These are phyloP conservation scores for Trichogramma dendrolimi DNA, from an alignment of 2,888 invertebrate species.

Conservation along the genomic window DNA sequence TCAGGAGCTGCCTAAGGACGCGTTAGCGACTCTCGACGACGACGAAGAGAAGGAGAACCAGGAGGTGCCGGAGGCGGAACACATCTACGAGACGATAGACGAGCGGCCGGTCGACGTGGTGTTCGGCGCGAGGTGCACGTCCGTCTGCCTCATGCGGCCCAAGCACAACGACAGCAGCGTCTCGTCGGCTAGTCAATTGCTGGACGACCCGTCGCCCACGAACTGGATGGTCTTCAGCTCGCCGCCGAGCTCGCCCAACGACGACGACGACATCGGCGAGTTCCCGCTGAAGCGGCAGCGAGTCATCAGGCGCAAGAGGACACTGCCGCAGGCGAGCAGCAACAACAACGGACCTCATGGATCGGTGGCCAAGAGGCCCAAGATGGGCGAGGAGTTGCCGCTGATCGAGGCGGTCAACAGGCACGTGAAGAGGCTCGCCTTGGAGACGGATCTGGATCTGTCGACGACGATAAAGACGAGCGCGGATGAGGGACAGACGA, in stretches of 20 bases:
- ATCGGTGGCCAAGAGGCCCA: constrained; percentile 28
- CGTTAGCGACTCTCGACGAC: neutral
- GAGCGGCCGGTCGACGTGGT: constrained; percentile 17
- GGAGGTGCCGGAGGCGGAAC: constrained; percentile 27
- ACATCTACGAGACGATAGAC: constrained; percentile 38
- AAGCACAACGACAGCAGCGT: constrained; percentile 47
- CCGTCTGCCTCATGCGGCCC: too few relatives aligned
- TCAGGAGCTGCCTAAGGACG: neutral
- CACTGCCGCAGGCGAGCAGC: constrained; percentile 31
- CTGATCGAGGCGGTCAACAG: constrained; percentile 44
- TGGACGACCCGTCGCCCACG: constrained; percentile 49
- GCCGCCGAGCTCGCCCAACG: constrained; percentile 31
- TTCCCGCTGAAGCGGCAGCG: constrained; percentile 48
- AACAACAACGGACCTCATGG: constrained; percentile 36
- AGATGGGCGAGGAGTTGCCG: constrained; percentile 19
- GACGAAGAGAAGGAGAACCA: neutral
- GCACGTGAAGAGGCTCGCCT: constrained; percentile 43
- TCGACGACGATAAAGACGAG: constrained; percentile 1
- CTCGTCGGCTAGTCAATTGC: constrained; percentile 48
- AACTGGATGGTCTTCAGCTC: constrained; percentile 46
- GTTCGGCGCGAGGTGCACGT: constrained; percentile 1
- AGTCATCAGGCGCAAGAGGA: constrained; percentile 46
- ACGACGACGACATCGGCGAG: constrained; percentile 38
- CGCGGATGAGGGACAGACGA: neutral
- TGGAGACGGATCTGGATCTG: constrained; percentile 46